A percentile compares a stretch with the other conserved stretches of the same genome.
phyloP scores from a whole-genome alignment of 2,113 vertebrate genomes.

The human region GRCh38 chr6:136583001-136583500 shows the following conservation, averaged over 20 bases:
- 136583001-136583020: background rate
- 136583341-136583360: background rate
- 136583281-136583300: conserved; percentile 46
- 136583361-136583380: background rate
- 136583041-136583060: background rate
- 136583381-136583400: background rate
- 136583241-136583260: background rate
- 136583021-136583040: background rate
- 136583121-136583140: background rate
- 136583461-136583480: background rate
- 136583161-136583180: background rate
- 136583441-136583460: background rate
- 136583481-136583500: background rate
- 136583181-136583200: conserved; percentile 79
- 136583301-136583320: background rate
- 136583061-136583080: conserved; percentile 11
- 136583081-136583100: background rate
- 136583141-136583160: background rate
- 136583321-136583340: conserved; percentile 33
- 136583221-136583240: background rate
- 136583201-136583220: background rate
- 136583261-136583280: conserved; percentile 24
- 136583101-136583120: background rate
- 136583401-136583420: background rate
- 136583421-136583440: background rate